Evolutionary conservation across 2,888 invertebrate genomes (phyloP), one percentile per base, ranked within the genome.

Genomic region (Calephelis perditalis): DNA sequence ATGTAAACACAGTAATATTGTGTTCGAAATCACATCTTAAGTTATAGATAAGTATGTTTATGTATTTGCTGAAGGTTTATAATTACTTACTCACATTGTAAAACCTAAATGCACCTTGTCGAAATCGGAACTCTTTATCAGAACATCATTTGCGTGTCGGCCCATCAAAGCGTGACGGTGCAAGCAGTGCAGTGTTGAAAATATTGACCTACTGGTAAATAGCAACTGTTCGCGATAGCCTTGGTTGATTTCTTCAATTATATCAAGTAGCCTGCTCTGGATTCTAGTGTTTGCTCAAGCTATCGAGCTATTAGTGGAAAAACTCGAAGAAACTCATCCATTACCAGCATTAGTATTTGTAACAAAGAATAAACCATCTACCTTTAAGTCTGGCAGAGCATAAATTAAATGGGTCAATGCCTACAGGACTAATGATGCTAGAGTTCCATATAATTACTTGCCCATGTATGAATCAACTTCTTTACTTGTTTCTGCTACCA

Each of bases 111-210:
- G 9, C 10, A 52, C 7, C 35, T 35, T 52, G 52, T 52, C 11
- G 52, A 52, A 52, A 52, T 52, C 44, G 44, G 70, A 70, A 65
- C 67, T 66, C 58, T 64, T 67, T 71, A 70, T 72, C 75, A 65
- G 66, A 65, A 68, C 69, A 75, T 73, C 74, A 64, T 72, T 78
- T 71, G 76, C 78, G 74, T 78, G 79, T 80, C 74, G 73, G 73
- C 70, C 71, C 76, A 79, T 73, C 78, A 79, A 81, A 75, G 71
- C 84, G 74, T 81, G 69, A 77, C 77, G 78, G 67, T 63, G 57
- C 52, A 52, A 52, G 52, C 52, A 52, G 52, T 52, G 52, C 52
- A 52, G 66, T 81, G 79, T 77, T 77, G 82, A 80, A 83, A 84
- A 80, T 74, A 60, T 60, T 60, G 59, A 60, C 59, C 56, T 56